Evolutionary conservation across 2,797 vertebrate genomes (phyloP), one percentile per base, ranked within the genome.

Genomic region (Peromyscus melanophrys): DNA sequence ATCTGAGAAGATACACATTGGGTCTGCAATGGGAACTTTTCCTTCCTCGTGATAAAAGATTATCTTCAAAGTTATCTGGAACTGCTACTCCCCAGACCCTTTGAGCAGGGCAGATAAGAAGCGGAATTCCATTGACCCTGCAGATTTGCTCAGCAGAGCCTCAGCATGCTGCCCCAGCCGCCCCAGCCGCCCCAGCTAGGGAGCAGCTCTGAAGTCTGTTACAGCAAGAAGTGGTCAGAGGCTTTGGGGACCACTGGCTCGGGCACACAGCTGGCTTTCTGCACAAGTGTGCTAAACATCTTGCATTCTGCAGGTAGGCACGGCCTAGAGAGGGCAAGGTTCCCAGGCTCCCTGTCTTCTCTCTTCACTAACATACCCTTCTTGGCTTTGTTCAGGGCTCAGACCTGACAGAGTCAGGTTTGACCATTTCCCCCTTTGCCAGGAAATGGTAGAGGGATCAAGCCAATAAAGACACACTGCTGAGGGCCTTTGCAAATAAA

Each of bases 41-140:
- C n/a, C 59, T 97, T 92, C 76, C 61, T 55, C 69, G 3, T 19
- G n/a, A 78, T 85, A 37, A 95, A 76, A 73, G 4, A 43, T 52
- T 78, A 25, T 84, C 86, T 91, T 71, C 69, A 9, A 65, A 90
- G 73, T 73, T 73, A 73, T 59, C 46, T 91, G 23, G 3, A 91
- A 61, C 73, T 49, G 57, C 87, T 69, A 77, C 65, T 25, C 29
- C 43, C 46, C 11, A 6, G 69, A 46, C 57, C 6, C 34, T 92
- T 59, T 67, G 91, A 89, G 71, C 27, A 11, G 17, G 25, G 29
- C 46, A 67, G 89, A 88, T 89, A 92, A 96, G 69, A 67, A 55
- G 17, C 40, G 67, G 34, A 29, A 59, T n/a, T 25, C 52, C 1
- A 1, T 61, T 84, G 85, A 52, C 73, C 61, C 1, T 0, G 69